A percentile compares a stretch with the other conserved stretches of the same genome.
Evolutionary conservation across 1,140 invertebrate species (phyloP).

Genomic region (Drosophila busckii): DNA sequence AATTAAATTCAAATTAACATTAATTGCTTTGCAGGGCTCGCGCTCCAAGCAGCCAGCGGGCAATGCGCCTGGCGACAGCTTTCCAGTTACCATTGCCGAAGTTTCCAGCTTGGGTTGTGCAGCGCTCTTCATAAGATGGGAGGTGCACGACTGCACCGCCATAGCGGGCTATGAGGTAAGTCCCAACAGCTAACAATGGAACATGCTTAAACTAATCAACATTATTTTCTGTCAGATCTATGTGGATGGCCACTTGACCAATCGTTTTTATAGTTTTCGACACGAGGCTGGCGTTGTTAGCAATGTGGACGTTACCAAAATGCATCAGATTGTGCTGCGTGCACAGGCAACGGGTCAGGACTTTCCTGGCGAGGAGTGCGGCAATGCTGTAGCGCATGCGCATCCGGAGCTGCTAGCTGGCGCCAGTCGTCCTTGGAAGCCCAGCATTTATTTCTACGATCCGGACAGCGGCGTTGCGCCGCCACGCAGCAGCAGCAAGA

Average conservation of each 20-base stretch:
- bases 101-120: constrained; percentile 52
- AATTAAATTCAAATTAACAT: background rate
- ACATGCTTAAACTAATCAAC: background rate
- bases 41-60: background rate
- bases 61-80: constrained; percentile 32
- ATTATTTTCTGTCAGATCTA: constrained; percentile 43
- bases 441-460: constrained; percentile 63
- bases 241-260: constrained; percentile 67
- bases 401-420: constrained; percentile 50
- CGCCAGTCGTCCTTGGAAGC: constrained; percentile 46
- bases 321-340: constrained; percentile 58
- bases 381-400: constrained; percentile 7
- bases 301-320: constrained; percentile 53
- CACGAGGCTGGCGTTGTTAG: constrained; percentile 65
- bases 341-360: constrained; percentile 47
- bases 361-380: constrained; percentile 28
- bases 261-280: constrained; percentile 55
- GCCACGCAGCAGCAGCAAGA: constrained; percentile 45
- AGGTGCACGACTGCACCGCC: constrained; percentile 50
- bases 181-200: background rate
- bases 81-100: constrained; percentile 54
- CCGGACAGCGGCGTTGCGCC: constrained; percentile 22
- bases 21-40: background rate
- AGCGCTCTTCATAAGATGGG: constrained; percentile 64
- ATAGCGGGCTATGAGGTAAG: constrained; percentile 67